Conservation (phyloP, 2,797 vertebrate genomes). For the Eurystomus glaucurus region DNA sequence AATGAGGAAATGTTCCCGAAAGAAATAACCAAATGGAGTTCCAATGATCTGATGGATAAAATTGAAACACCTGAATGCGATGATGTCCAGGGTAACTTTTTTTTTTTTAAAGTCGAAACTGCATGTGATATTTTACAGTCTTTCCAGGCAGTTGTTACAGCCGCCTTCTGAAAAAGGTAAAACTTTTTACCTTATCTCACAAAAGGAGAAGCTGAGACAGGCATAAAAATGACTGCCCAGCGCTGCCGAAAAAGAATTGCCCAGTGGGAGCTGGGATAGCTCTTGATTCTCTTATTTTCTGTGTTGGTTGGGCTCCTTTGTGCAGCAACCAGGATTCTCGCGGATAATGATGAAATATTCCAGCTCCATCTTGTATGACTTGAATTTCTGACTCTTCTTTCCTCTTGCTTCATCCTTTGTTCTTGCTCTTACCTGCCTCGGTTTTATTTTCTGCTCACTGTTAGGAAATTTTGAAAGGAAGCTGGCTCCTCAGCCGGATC, state of each 20-base stretch:
- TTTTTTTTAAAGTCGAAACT: background rate
- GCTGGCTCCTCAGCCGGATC: background rate
- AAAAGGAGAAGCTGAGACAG: slow-evolving; percentile 22
- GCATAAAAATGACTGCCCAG: slow-evolving; percentile 20
- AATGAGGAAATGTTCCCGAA: slow-evolving; percentile 93
- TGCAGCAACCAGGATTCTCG: background rate
- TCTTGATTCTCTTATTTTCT: slow-evolving; percentile 28
- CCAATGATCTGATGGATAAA: slow-evolving; percentile 98
- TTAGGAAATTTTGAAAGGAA: slow-evolving; percentile 6
- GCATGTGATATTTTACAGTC: background rate
- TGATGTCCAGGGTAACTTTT: slow-evolving; percentile 88
- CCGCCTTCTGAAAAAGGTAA: background rate
- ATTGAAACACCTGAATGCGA: slow-evolving; percentile 91
- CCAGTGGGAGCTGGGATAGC: slow-evolving; percentile 13
- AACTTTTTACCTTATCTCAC: slow-evolving; percentile 39
- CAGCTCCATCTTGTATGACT: background rate
- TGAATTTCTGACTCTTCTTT: slow-evolving; percentile 3
- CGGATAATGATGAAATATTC: slow-evolving; percentile 19
- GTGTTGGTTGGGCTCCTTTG: background rate
- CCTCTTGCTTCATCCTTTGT: slow-evolving; percentile 37
- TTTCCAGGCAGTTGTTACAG: slow-evolving; percentile 28
- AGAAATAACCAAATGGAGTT: slow-evolving; percentile 97
- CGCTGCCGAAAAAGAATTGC: background rate
- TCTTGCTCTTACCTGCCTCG: background rate
- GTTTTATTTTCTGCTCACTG: slow-evolving; percentile 23